Conservation (phyloP, 2,888 invertebrate species). For the Tiliacea aurago region DNA sequence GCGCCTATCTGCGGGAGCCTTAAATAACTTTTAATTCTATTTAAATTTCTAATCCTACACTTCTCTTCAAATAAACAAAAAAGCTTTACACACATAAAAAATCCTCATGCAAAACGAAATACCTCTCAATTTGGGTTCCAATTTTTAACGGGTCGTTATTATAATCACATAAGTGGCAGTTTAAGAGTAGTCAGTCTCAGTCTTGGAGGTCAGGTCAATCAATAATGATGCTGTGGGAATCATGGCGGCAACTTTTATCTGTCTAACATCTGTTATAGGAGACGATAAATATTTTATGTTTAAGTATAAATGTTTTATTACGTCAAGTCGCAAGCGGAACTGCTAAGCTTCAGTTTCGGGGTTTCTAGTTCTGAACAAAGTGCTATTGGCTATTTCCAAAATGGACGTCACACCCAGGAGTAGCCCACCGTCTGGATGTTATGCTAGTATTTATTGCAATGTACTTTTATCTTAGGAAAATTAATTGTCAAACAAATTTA, state of each 20-base stretch:
- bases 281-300: conserved; percentile 19
- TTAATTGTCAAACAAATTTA: no score
- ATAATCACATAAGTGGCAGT: conserved; percentile 52
- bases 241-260: conserved; percentile 17
- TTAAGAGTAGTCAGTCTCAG: conserved; percentile 22
- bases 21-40: no score
- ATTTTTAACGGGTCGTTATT: conserved; percentile 57
- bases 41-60: no score
- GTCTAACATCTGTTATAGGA: conserved; percentile 8
- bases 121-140: conserved; percentile 26
- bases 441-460: no score
- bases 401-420: no score
- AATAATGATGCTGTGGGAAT: conserved; percentile 59
- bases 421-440: no score
- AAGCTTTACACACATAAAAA: conserved; percentile 20
- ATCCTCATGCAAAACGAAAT: conserved; percentile 25
- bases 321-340: no score
- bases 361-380: no score
- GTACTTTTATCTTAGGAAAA: no score
- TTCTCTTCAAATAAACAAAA: conserved; percentile 6
- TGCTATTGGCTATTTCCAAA: no score
- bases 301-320: background rate
- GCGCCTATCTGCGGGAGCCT: no score
- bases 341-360: no score
- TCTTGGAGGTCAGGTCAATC: conserved; percentile 52